These are phyloP conservation scores for Pipistrellus pygmaeus DNA, from an alignment of 2,797 vertebrate species.

Conservation along the genomic window DNA sequence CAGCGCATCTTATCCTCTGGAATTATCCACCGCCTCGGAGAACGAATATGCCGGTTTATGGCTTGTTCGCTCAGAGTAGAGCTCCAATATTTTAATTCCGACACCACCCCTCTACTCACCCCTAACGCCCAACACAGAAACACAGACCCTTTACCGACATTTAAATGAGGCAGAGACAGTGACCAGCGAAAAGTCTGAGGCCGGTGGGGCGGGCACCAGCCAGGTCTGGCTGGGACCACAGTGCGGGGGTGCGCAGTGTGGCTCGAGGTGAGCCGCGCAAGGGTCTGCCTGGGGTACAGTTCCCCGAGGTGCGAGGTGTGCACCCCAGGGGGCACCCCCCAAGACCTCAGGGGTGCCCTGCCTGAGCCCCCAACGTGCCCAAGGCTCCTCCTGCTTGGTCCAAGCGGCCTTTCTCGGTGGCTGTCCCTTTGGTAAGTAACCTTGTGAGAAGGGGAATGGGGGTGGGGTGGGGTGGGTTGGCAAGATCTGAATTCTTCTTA, in stretches of 20 bases:
- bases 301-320: too few species aligned
- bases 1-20: not conserved
- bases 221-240: not conserved
- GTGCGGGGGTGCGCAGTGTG: not conserved
- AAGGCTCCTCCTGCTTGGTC: not conserved
- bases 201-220: not conserved
- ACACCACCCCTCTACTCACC: not conserved
- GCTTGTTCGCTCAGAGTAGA: constrained; percentile 30
- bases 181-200: not conserved
- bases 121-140: not conserved
- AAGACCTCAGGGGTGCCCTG: not conserved
- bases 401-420: not conserved
- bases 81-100: constrained; percentile 20
- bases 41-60: constrained; percentile 4
- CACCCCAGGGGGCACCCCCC: not conserved
- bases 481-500: not conserved
- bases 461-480: not conserved
- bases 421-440: constrained; percentile 45
- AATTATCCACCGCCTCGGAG: not conserved
- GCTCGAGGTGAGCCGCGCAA: accelerated
- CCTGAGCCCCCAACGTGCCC: not conserved
- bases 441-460: not conserved
- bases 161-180: not conserved
- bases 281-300: not conserved
- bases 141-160: not conserved